Percentiles rank a stretch among this genome's conserved stretches.
Conservation (phyloP, 2,113 vertebrate species). For the Chroicocephalus ridibundus region DNA sequence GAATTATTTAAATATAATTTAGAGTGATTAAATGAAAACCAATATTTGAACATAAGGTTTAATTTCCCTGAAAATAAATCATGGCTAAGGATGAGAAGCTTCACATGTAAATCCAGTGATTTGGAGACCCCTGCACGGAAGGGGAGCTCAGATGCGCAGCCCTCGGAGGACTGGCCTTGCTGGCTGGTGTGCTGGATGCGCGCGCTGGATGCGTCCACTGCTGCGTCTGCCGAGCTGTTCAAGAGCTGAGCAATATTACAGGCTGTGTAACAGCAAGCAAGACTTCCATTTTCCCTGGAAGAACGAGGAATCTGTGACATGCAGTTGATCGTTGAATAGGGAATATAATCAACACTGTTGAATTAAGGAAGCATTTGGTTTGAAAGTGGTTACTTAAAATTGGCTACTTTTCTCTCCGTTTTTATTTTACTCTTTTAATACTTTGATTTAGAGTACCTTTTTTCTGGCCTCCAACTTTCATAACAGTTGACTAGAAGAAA, state of each 20-base stretch:
- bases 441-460: neutral
- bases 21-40: conserved; percentile 34
- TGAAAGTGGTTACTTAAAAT: neutral
- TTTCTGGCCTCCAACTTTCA: neutral
- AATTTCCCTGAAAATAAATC: conserved; percentile 37
- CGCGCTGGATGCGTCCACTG: neutral
- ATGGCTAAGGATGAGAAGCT: neutral
- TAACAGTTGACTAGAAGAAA: neutral
- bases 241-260: neutral
- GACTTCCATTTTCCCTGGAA: neutral
- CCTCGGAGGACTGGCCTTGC: neutral
- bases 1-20: conserved; percentile 34
- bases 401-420: neutral
- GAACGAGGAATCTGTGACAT: neutral
- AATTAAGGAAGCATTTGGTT: neutral
- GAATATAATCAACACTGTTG: neutral
- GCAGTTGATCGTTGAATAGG: neutral
- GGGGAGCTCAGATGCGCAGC: neutral
- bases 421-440: neutral
- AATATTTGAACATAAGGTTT: conserved; percentile 24
- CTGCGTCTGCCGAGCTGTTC: neutral
- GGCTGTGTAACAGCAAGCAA: neutral
- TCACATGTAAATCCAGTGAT: neutral
- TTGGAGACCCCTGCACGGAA: neutral
- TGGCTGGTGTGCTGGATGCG: neutral